These are phyloP conservation scores for Chionoecetes opilio DNA, from an alignment of 1,140 invertebrate genomes.

Conservation along the genomic window DNA sequence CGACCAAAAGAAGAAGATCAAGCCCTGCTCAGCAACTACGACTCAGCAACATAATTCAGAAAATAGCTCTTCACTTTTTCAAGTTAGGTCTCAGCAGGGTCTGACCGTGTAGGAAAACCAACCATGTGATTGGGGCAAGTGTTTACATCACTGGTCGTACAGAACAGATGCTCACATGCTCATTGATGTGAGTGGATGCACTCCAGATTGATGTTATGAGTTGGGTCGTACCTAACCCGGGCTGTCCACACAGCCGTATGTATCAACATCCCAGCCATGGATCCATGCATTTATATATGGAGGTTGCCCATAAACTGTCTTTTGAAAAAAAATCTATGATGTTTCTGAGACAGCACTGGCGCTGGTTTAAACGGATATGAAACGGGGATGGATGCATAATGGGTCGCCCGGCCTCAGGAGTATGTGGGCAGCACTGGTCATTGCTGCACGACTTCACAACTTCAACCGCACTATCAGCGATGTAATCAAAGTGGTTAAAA, in stretches of 20 bases:
- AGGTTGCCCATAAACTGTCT: constrained; percentile 94
- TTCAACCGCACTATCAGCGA: constrained; percentile 94
- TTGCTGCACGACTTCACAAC: constrained; percentile 94
- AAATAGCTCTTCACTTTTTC: constrained; percentile 97
- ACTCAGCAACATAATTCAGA: constrained; percentile 96
- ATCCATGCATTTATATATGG: constrained; percentile 82
- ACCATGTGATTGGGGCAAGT: constrained; percentile 98
- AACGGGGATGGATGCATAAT: constrained; percentile 98
- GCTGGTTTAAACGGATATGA: constrained; percentile 98
- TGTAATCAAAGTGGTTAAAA: constrained; percentile 97
- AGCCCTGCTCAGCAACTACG: constrained; percentile 91
- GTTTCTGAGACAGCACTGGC: constrained; percentile 97
- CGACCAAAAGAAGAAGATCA: constrained; percentile 93
- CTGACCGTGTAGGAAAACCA: constrained; percentile 95
- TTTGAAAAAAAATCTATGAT: constrained; percentile 95
- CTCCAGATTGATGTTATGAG: constrained; percentile 98
- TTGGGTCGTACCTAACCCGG: constrained; percentile 96
- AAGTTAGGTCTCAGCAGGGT: constrained; percentile 94
- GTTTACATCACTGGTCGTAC: constrained; percentile 98
- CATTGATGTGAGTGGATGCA: constrained; percentile 99
- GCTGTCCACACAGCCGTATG: constrained; percentile 93
- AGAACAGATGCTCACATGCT: constrained; percentile 96
- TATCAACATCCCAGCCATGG: constrained; percentile 96
- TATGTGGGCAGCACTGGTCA: constrained; percentile 91
- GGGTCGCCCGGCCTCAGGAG: constrained; percentile 97